Base-by-base conservation (phyloP, 2,113 vertebrate genomes). In the Isichthys henryi region DNA sequence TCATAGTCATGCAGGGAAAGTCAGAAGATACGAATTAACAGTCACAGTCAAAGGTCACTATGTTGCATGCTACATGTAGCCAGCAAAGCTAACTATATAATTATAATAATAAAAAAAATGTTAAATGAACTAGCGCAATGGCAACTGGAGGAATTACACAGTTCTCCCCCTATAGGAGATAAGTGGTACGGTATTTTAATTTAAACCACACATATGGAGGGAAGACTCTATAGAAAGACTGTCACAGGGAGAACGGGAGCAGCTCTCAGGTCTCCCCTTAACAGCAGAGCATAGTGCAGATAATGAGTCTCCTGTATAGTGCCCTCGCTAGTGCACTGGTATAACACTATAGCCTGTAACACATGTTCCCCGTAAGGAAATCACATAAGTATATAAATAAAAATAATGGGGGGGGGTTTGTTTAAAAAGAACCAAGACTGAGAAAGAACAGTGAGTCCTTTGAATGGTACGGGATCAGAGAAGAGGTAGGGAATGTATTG, bases 401-500 rank as follows among this genome's bases (percentile, higher is more conserved):
- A 77, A 39, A 19, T 39, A 77, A 39, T 11, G 15, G 70, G 66
- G 58, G 23, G 62, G 62, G 50, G 11, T 15, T 8, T 23, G 58
- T 27, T 66, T 27, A 66, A 21, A 58, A 35, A 83, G 5, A 82
- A 46, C 21, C 43, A 85, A 85, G 45, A 49, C 10, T 23, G 82
- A 49, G 21, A 52, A 52, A 52, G 85, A 50, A 52, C 89, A 56
- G 13, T 89, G 91, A 92, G 92, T 74, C 31, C 31, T 35, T 35
- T 31, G 70, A 31, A 74, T 74, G 70, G 31, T 31, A 74, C 13
- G 46, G 49, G 74, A 35, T 9, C 39, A 92, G 91, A 83, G 88
- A 82, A 82, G 70, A 89, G 90, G 90, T 53, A 85, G 88, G 19
- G 17, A 46, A 52, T 2, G 23, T 49, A 39, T 27, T n/a, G 11